phyloP scores from a whole-genome alignment of 23 tunicate genomes.

The Halocynthia aurantium region DNA sequence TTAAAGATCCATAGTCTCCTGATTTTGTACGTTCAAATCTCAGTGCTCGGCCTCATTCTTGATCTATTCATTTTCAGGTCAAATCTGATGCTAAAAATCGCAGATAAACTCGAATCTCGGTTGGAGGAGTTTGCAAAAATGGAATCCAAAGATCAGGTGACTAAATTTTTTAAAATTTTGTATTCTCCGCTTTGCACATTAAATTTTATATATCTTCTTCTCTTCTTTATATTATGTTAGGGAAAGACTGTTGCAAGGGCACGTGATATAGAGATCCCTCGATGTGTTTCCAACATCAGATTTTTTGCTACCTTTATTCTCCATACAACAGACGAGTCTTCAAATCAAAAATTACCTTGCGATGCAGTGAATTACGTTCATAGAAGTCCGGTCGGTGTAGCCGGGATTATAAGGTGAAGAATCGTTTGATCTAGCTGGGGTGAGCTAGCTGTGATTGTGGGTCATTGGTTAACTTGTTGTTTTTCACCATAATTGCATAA shows the following conservation, averaged over 20 bases:
- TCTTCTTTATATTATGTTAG: slow-evolving; percentile 5
- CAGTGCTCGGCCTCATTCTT: not conserved
- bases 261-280: slow-evolving; percentile 61
- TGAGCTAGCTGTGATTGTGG: too few relatives aligned
- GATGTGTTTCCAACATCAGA: slow-evolving; percentile 68
- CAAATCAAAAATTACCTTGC: slow-evolving; percentile 1
- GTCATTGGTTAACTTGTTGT: too few relatives aligned
- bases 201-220: not conserved
- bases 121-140: slow-evolving; percentile 52
- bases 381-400: slow-evolving; percentile 82
- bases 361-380: slow-evolving; percentile 54
- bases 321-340: slow-evolving; percentile 23
- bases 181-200: not conserved
- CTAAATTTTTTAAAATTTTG: not conserved
- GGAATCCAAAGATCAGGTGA: slow-evolving; percentile 73
- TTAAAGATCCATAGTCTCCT: not conserved
- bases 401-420: slow-evolving; percentile 66
- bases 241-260: slow-evolving; percentile 88
- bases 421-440: too few relatives aligned
- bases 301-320: slow-evolving; percentile 74
- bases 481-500: too few relatives aligned
- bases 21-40: not conserved
- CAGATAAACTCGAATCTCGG: slow-evolving; percentile 57
- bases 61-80: slow-evolving; percentile 11
- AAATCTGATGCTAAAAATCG: slow-evolving; percentile 60